These are phyloP conservation scores for Desoria tigrina DNA, from an alignment of 2,888 invertebrate species.

Conservation along the genomic window DNA sequence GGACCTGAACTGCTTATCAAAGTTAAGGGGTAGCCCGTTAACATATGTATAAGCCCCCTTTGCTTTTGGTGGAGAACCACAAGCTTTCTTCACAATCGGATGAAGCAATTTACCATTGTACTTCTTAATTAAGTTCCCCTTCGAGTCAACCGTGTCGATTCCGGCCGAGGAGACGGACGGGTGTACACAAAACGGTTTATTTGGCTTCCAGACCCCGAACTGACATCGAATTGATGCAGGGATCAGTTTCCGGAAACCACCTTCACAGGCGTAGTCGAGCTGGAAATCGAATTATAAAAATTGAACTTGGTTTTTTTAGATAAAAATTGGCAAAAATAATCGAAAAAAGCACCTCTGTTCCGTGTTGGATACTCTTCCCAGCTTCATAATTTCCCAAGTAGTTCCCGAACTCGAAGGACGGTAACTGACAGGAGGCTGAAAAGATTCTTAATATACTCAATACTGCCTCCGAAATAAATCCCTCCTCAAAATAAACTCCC, in stretches of 20 bases:
- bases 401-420: constrained; percentile 68
- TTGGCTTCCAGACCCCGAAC: too few relatives aligned
- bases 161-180: constrained; percentile 16
- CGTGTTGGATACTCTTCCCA: constrained; percentile 57
- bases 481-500: too few relatives aligned
- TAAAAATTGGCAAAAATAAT: too few relatives aligned
- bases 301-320: too few relatives aligned
- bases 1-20: constrained; percentile 63
- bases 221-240: constrained; percentile 58
- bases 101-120: background rate
- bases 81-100: constrained; percentile 56
- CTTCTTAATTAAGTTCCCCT: background rate
- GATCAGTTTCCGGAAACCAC: constrained; percentile 74
- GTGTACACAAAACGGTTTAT: constrained; percentile 64
- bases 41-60: constrained; percentile 71
- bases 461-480: too few relatives aligned
- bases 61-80: constrained; percentile 71
- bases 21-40: constrained; percentile 67
- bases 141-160: background rate
- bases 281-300: too few relatives aligned
- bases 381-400: constrained; percentile 76
- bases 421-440: constrained; percentile 70
- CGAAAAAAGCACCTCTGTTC: too few relatives aligned
- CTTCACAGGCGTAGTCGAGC: constrained; percentile 51
- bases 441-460: constrained; percentile 13